Conservation (phyloP, 2,797 vertebrate genomes). For the Rhyacichthys aspro region DNA sequence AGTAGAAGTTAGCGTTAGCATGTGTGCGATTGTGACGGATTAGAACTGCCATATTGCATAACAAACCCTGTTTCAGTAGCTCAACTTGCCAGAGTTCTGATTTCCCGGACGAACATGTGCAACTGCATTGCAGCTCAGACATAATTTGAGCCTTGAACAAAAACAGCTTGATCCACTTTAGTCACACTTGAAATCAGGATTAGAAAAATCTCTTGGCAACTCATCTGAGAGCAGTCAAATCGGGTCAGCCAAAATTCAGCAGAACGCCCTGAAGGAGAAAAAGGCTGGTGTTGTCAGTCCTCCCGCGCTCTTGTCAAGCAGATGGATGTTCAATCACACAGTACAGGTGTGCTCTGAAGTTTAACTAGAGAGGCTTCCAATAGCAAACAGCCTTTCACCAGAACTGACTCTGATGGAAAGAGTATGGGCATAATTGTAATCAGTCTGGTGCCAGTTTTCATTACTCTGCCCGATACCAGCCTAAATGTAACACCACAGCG, state of each 20-base stretch:
- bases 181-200: slow-evolving; percentile 75
- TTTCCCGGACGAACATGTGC: slow-evolving; percentile 58
- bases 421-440: slow-evolving; percentile 68
- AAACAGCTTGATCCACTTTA: slow-evolving; percentile 72
- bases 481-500: slow-evolving; percentile 45
- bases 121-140: slow-evolving; percentile 45
- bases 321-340: slow-evolving; percentile 60
- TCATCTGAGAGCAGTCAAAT: slow-evolving; percentile 66
- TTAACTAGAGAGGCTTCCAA: slow-evolving; percentile 44
- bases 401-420: slow-evolving; percentile 57
- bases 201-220: slow-evolving; percentile 69
- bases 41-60: slow-evolving; percentile 43
- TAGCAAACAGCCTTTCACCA: slow-evolving; percentile 38
- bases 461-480: slow-evolving; percentile 44
- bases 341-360: slow-evolving; percentile 67
- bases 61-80: slow-evolving; percentile 28
- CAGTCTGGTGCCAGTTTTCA: slow-evolving; percentile 71
- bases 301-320: slow-evolving; percentile 43
- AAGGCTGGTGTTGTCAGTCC: slow-evolving; percentile 43
- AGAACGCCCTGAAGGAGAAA: slow-evolving; percentile 27
- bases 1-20: slow-evolving; percentile 32
- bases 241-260: slow-evolving; percentile 63
- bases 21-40: slow-evolving; percentile 49
- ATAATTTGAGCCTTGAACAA: slow-evolving; percentile 65
- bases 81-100: slow-evolving; percentile 41